A percentile compares a stretch with the other conserved stretches of the same genome.
These are phyloP conservation scores for Trichogramma dendrolimi DNA, from an alignment of 2,888 invertebrate species.

Conservation along the genomic window DNA sequence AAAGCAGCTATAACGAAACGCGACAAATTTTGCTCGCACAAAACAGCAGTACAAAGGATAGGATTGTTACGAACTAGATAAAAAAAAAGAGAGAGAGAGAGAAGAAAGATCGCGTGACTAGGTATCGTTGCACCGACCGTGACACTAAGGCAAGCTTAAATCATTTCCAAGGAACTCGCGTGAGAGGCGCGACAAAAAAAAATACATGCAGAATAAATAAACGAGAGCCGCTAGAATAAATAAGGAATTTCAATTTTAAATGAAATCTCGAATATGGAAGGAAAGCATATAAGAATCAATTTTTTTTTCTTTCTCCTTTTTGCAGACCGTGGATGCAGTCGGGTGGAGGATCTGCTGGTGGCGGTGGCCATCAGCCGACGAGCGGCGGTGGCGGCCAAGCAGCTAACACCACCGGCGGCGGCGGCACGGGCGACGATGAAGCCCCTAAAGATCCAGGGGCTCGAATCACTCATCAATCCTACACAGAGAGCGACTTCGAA, in stretches of 20 bases:
- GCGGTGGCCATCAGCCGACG: constrained; percentile 32
- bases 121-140: background rate
- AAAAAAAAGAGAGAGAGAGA: background rate
- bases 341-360: constrained; percentile 44
- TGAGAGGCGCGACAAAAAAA: background rate
- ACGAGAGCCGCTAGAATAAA: background rate
- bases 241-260: background rate
- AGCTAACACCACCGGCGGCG: constrained; percentile 33
- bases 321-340: constrained; percentile 57
- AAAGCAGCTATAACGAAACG: too few relatives aligned
- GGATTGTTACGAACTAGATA: background rate
- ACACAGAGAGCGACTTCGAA: constrained; percentile 85
- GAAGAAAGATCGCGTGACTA: background rate
- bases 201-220: background rate
- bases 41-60: background rate
- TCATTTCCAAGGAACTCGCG: background rate
- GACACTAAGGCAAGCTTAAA: too few relatives aligned
- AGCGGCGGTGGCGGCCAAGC: constrained; percentile 45
- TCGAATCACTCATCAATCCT: constrained; percentile 72
- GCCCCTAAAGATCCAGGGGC: constrained; percentile 84
- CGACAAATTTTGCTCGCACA: too few relatives aligned
- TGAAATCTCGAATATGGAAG: background rate
- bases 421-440: constrained; percentile 65
- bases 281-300: background rate
- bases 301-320: constrained; percentile 24